Evolutionary conservation across 2,888 invertebrate species (phyloP), one percentile per base, ranked within the genome.

Genomic region (Lepetodrilus schrolli): DNA sequence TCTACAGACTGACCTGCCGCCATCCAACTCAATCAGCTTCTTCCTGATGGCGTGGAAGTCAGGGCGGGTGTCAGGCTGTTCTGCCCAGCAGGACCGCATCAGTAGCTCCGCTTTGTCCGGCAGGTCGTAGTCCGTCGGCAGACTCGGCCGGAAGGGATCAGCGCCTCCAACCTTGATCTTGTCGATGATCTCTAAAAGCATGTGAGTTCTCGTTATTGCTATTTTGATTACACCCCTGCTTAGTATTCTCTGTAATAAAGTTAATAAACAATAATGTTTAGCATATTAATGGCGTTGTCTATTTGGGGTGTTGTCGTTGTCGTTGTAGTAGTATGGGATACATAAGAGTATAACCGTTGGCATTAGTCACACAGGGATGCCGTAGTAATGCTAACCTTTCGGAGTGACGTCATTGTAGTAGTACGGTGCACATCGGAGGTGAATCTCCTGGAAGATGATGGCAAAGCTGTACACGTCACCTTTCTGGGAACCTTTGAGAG

Each of bases 371-470:
- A n/a, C n/a, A n/a, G n/a, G n/a, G n/a, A 36, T 34, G 4, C 2
- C 13, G 20, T 21, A 7, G 1, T 13, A 4, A 4, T 8, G 17
- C 69, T 72, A 77, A 86, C 87, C 82, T 82, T 83, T 85, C 4
- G 80, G 72, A 1, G 81, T 78, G 65, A 78, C 72, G 48, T 66
- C 71, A 72, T 85, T 83, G 77, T 79, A 83, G 72, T 78, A 84
- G 68, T 82, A 87, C 0, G 86, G 84, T 1, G 78, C 78, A 69
- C 81, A 80, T 38, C 86, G 72, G 37, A 82, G 79, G 10, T 86
- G 75, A 72, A 97, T 96, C 91, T 97, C 96, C 87, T 96, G 96
- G 65, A 96, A 92, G 75, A 97, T 96, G 70, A 97, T 94, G 0
- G 94, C 95, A 88, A 96, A 97, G 82, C 96, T 96, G 91, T 96